A percentile compares a stretch with the other conserved stretches of the same genome.
Conservation (phyloP, 1,140 invertebrate species). For the Dinoponera quadriceps region DNA sequence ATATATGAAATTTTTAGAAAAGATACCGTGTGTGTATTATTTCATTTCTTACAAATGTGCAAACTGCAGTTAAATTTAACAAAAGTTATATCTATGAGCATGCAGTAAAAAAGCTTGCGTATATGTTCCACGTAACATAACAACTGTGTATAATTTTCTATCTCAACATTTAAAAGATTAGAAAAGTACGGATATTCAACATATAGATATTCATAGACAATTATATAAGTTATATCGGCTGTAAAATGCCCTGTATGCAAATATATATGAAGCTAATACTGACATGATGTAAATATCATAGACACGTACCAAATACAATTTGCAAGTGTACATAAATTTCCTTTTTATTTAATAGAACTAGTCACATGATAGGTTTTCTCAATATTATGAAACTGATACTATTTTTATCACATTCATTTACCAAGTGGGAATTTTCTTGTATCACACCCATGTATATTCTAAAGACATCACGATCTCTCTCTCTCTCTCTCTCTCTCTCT, state of each 20-base stretch:
- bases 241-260: conserved; percentile 51
- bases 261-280: conserved; percentile 33
- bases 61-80: conserved; percentile 36
- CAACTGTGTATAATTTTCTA: neutral
- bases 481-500: too few relatives aligned
- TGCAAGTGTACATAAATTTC: conserved; percentile 38
- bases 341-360: conserved; percentile 43
- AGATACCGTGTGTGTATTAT: conserved; percentile 38
- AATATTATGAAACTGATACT: conserved; percentile 37
- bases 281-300: conserved; percentile 26
- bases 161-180: conserved; percentile 44
- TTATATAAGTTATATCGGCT: conserved; percentile 28
- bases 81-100: too few relatives aligned
- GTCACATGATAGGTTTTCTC: conserved; percentile 9
- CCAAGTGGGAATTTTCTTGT: conserved; percentile 37
- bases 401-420: conserved; percentile 57
- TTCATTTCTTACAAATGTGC: conserved; percentile 37
- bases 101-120: too few relatives aligned
- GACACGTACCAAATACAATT: conserved; percentile 25
- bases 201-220: conserved; percentile 49
- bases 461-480: conserved; percentile 42
- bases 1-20: conserved; percentile 46
- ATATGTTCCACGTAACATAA: conserved; percentile 26
- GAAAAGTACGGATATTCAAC: conserved; percentile 47
- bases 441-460: conserved; percentile 41